Percentiles rank a stretch among this genome's conserved stretches.
phyloP scores from a whole-genome alignment of 2,888 invertebrate genomes.

The Heliconius charithonia region DNA sequence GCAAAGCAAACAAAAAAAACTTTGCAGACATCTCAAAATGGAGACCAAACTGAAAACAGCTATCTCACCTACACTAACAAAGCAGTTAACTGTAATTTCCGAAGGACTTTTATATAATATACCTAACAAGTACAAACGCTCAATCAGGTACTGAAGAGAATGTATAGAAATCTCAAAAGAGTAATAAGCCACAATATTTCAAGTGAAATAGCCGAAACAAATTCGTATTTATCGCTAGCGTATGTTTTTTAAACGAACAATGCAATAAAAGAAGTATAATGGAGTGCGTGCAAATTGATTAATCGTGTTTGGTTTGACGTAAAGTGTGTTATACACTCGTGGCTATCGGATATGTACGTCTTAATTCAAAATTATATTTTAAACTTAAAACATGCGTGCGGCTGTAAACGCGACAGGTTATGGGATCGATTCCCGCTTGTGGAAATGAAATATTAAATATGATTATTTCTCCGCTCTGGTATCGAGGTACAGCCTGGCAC shows the following conservation, averaged over 20 bases:
- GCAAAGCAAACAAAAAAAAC: slow-evolving; percentile 17
- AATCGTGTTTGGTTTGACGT: slow-evolving; percentile 26
- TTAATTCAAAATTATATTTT: slow-evolving; percentile 1
- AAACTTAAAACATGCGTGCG: background rate
- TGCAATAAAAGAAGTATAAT: slow-evolving; percentile 28
- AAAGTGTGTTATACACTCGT: slow-evolving; percentile 10
- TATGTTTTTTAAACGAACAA: slow-evolving; percentile 30
- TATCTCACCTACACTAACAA: background rate
- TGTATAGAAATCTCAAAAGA: slow-evolving; percentile 21
- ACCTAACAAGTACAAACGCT: background rate
- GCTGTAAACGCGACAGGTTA: background rate
- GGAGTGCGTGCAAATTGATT: slow-evolving; percentile 29
- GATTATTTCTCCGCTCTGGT: too few relatives aligned
- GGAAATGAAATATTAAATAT: background rate
- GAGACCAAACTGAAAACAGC: background rate
- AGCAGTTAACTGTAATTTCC: background rate
- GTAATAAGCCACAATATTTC: slow-evolving; percentile 28
- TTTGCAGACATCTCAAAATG: slow-evolving; percentile 7
- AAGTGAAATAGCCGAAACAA: slow-evolving; percentile 32
- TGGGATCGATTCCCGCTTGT: too few relatives aligned
- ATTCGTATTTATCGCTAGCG: slow-evolving; percentile 26
- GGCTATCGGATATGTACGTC: background rate
- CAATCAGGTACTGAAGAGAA: slow-evolving; percentile 2
- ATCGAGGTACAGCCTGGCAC: too few relatives aligned
- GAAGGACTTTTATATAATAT: slow-evolving; percentile 21